Evolutionary conservation across 1,140 invertebrate genomes (phyloP), one percentile per base, ranked within the genome.

Genomic region (Subanguina moxae): DNA sequence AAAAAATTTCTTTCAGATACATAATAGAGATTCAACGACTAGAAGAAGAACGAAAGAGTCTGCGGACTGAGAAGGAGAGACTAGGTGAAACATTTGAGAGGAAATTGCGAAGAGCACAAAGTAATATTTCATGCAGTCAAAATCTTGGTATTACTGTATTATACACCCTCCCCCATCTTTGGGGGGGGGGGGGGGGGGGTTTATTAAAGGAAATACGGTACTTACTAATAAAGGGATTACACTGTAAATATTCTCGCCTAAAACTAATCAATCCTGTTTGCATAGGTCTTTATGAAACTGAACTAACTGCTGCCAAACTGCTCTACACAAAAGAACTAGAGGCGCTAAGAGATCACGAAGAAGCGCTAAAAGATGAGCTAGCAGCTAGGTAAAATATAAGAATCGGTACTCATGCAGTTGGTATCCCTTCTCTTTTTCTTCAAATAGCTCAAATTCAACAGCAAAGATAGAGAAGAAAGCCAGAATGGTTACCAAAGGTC

Each of bases 21-120:
- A 77, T 81, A 15, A 69, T 82, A 11, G 80, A 81, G 67, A 81
- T 82, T 43, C 80, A 80, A 48, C 64, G 78, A 58, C 56, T 81
- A 1, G 80, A 81, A 75, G 80, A 81, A 57, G 80, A 81, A 48
- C 42, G 80, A 32, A 81, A 81, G 65, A 81, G 71, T 62, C 57
- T 81, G 25, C 62, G 72, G 70, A 28, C 69, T 21, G 80, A 81
- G 67, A 81, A 82, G 61, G 80, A 82, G 48, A 46, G 74, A 23
- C 67, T 81, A 8, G 80, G 76, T 19, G 80, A 81, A 67, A 80
- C 78, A 11, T 81, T 81, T 63, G 80, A 81, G 63, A 75, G 71
- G 72, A 82, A 81, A 61, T 62, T 81, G 25, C 42, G 80, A 59
- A 57, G 80, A 48, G 80, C 80, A 19, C 79, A 81, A 64, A 80